A percentile compares a stretch with the other conserved stretches of the same genome.
Conservation (phyloP, 2,888 invertebrate species). For the Melinaea menophilus region DNA sequence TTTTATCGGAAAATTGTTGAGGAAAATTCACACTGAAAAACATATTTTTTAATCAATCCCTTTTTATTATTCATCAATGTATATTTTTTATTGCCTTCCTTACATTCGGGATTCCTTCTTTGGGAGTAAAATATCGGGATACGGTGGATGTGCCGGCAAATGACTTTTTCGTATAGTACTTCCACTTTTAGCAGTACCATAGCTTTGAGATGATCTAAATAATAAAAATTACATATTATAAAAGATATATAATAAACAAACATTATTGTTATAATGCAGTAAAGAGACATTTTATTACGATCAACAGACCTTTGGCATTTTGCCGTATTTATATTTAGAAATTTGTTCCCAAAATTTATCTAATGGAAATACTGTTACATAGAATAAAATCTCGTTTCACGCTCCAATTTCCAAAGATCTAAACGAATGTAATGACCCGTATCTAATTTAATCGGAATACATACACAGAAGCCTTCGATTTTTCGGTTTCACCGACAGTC, state of each 20-base stretch:
- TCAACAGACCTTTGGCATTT: neutral
- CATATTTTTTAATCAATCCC: neutral
- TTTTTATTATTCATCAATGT: no score
- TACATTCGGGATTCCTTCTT: conserved; percentile 43
- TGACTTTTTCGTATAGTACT: conserved; percentile 46
- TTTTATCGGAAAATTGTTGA: conserved; percentile 48
- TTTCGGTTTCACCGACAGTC: conserved; percentile 35
- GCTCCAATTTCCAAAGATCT: conserved; percentile 16
- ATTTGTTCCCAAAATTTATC: neutral
- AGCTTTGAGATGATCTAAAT: conserved; percentile 44
- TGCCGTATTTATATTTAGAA: neutral
- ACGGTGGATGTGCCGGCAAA: conserved; percentile 39
- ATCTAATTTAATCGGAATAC: conserved; percentile 31
- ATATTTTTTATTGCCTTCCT: conserved; percentile 29
- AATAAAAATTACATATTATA: neutral
- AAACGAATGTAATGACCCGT: conserved; percentile 18
- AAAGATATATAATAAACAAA: no score
- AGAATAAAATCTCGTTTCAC: conserved; percentile 9
- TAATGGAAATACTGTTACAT: neutral
- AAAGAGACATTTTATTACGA: neutral
- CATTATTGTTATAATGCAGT: neutral
- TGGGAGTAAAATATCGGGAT: conserved; percentile 53
- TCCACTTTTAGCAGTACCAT: conserved; percentile 40
- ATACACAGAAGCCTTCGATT: conserved; percentile 53
- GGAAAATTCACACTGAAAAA: conserved; percentile 46